Base-by-base conservation (phyloP, 2,113 vertebrate genomes). In the Colossoma macropomum region DNA sequence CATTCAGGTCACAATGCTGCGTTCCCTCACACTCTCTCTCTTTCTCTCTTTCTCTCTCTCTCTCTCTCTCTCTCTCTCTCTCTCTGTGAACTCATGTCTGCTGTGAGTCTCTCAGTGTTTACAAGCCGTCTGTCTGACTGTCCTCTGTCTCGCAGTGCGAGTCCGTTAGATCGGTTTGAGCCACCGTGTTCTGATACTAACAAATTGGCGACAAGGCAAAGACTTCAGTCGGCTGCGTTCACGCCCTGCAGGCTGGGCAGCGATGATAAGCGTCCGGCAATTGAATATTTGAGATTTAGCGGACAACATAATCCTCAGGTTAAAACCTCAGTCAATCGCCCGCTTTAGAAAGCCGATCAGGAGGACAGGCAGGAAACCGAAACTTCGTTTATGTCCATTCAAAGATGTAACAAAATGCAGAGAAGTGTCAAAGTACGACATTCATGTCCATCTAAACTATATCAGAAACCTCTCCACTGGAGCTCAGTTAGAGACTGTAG, bases 221-320 rank as follows among this genome's bases (percentile, higher is more conserved):
- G 59, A 27, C 73, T 38, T n/a, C 54, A 60, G 15, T 56, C 54
- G 52, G 52, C 52, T 11, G 6, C 16, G 52, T 56, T 17, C n/a
- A 27, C 0, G 75, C 21, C 17, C 13, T 41, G 50, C 80, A 70
- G 70, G 56, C 81, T 83, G 77, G 32, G 16, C 6, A 65, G 48
- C 0, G 19, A 30, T 75, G 81, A 86, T 84, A 77, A 76, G 77
- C n/a, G 27, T 73, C 17, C 34, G 28, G 34, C 19, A 52, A 75
- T 56, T 76, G 63, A 86, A 83, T 65, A 77, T n/a, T 62, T 54
- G 28, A 66, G 32, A 76, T 48, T 83, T 32, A 66, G 77, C 34
- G 69, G 72, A 83, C 63, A 71, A 70, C 65, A 75, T 80, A 77
- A 84, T 80, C 66, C 77, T 17, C 11, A 76, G 80, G 71, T 83